Percentiles rank a stretch among this genome's conserved stretches.
These are phyloP conservation scores for Lottia scabra DNA, from an alignment of 2,888 invertebrate genomes.

Conservation along the genomic window DNA sequence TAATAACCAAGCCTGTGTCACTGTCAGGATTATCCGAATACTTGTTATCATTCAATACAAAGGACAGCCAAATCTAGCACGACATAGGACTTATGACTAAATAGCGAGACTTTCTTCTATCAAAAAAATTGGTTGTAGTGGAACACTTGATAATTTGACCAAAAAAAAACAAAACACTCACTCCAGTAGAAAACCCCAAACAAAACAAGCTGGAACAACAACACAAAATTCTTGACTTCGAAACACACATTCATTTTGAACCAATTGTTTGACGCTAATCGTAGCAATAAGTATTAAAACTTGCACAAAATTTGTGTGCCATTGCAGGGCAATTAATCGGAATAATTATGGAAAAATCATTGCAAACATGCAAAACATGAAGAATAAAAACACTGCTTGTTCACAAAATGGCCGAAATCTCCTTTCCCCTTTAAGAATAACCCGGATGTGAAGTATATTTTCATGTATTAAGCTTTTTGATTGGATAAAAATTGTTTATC, in stretches of 20 bases:
- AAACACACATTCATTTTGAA: conserved; percentile 3
- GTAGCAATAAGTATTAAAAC: neutral
- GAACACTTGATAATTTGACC: too few species aligned
- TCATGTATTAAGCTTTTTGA: neutral
- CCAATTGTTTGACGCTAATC: neutral
- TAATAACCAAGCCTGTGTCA: too few species aligned
- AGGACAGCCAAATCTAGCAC: too few species aligned
- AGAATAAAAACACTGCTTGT: neutral
- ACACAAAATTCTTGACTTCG: neutral
- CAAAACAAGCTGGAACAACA: neutral
- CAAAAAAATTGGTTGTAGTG: too few species aligned
- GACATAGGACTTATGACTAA: too few species aligned
- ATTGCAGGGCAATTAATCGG: neutral
- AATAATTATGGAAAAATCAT: neutral
- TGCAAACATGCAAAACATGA: conserved; percentile 6
- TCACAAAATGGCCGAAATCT: conserved; percentile 1
- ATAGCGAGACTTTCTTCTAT: too few species aligned
- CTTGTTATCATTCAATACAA: too few species aligned
- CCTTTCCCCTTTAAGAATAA: conserved; percentile 1
- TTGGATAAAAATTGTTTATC: neutral
- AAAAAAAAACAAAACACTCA: too few species aligned
- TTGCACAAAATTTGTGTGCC: neutral
- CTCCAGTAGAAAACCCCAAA: too few species aligned
- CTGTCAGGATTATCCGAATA: too few species aligned
- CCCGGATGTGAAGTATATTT: conserved; percentile 5